phyloP scores from a whole-genome alignment of 2,888 invertebrate genomes.

The Rhogogaster chlorosoma region DNA sequence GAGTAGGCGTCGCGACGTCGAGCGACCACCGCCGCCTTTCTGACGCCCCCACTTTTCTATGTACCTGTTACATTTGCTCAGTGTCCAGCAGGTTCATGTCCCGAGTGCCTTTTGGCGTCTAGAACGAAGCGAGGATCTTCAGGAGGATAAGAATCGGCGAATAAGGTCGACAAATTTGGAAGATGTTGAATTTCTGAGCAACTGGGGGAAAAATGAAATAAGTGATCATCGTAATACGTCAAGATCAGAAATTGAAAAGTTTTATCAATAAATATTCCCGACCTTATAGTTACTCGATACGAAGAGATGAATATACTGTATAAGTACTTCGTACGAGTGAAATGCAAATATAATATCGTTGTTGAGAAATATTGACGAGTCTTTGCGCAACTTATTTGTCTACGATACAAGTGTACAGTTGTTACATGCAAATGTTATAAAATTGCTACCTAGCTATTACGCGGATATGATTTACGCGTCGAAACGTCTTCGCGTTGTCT shows the following conservation, averaged over 20 bases:
- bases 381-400: background rate
- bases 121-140: too few relatives aligned
- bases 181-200: too few relatives aligned
- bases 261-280: background rate
- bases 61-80: constrained; percentile 46
- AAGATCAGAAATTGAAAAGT: background rate
- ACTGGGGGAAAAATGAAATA: background rate
- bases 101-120: background rate
- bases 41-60: constrained; percentile 42
- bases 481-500: background rate
- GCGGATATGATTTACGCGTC: background rate
- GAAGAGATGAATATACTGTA: background rate
- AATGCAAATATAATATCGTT: constrained; percentile 25
- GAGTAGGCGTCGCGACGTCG: constrained; percentile 49
- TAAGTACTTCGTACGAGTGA: too few relatives aligned
- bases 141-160: too few relatives aligned
- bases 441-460: background rate
- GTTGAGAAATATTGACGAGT: background rate
- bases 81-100: background rate
- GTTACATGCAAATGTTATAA: constrained; percentile 5
- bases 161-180: background rate
- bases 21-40: constrained; percentile 37
- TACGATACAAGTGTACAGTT: background rate
- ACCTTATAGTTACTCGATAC: background rate
- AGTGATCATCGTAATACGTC: background rate